Percentiles rank a stretch among this genome's conserved stretches.
Conservation (phyloP, 2,797 vertebrate species). For the Scyliorhinus canicula region DNA sequence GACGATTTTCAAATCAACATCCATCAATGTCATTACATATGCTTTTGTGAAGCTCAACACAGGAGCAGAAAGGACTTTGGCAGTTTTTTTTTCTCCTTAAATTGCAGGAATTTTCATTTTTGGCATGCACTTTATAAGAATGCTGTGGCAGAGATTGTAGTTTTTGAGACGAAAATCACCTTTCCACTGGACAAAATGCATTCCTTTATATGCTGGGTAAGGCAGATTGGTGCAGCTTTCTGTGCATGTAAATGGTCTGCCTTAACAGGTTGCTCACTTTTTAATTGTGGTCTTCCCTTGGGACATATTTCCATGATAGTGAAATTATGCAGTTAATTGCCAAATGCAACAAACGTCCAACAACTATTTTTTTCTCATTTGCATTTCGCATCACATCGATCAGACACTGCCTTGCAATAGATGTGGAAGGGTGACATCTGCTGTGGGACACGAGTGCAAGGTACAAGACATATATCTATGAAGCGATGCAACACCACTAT, state of each 20-base stretch:
- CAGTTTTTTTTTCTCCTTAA: neutral
- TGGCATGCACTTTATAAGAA: neutral
- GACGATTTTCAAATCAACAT: neutral
- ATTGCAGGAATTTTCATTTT: neutral
- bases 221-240: neutral
- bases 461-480: neutral
- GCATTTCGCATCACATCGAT: neutral
- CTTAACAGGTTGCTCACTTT: neutral
- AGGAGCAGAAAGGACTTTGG: neutral
- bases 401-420: neutral
- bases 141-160: neutral
- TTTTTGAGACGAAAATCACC: neutral
- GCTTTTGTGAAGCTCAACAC: neutral
- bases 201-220: neutral
- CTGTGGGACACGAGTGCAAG: neutral
- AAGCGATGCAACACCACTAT: neutral
- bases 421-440: neutral
- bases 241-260: neutral
- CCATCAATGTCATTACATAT: neutral
- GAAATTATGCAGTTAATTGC: neutral
- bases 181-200: neutral
- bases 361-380: neutral
- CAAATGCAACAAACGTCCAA: neutral
- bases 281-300: neutral
- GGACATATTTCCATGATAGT: neutral